phyloP scores from a whole-genome alignment of 2,888 invertebrate species.

The Caenorhabditis sp. region DNA sequence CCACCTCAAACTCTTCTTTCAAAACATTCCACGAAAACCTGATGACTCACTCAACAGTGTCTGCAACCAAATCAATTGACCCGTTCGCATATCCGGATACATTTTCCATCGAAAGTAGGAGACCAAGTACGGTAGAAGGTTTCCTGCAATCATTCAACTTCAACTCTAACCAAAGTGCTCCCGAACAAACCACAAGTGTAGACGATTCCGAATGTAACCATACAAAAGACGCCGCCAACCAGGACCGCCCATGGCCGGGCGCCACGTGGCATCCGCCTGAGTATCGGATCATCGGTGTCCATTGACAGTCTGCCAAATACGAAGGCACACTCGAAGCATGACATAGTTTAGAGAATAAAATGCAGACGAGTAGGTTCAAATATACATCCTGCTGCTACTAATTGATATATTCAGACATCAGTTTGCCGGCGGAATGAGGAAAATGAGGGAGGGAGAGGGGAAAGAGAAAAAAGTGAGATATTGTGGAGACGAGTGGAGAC shows the following conservation, averaged over 20 bases:
- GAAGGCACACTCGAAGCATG: conserved; percentile 12
- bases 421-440: neutral
- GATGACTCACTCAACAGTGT: conserved; percentile 69
- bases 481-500: conserved; percentile 3
- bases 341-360: conserved; percentile 11
- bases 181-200: conserved; percentile 75
- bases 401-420: conserved; percentile 2
- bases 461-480: neutral
- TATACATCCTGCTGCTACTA: no score
- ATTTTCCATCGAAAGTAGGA: conserved; percentile 77
- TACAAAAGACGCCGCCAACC: conserved; percentile 71
- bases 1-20: conserved; percentile 66
- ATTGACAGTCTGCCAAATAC: conserved; percentile 59
- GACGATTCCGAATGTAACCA: conserved; percentile 74
- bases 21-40: neutral
- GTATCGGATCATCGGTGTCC: conserved; percentile 73
- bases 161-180: neutral
- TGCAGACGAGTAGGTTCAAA: neutral
- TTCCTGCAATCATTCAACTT: conserved; percentile 60
- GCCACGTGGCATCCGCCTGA: conserved; percentile 63
- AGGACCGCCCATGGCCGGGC: conserved; percentile 67
- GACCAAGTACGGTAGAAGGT: conserved; percentile 76
- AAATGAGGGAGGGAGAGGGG: neutral
- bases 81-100: conserved; percentile 71
- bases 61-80: conserved; percentile 76